Evolutionary conservation across 37 sponge, comb jelly and placozoan genomes (phyloP), one percentile per base, ranked within the genome.

Genomic region (Haliclona indistincta): DNA sequence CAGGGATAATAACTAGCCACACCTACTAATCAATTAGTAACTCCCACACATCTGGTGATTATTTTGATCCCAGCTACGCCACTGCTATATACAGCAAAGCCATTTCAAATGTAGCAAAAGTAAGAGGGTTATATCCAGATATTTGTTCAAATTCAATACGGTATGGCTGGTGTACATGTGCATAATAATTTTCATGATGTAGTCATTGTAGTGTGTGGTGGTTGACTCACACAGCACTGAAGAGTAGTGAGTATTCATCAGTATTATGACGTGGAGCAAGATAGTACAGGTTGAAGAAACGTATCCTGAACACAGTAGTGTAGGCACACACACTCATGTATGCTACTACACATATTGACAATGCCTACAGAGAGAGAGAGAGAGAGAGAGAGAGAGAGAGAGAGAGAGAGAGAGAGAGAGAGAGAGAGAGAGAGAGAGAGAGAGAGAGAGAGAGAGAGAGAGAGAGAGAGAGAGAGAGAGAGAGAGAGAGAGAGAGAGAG

Each of bases 321-420:
- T 98, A 98, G 32, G 96, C 88, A 79, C 99, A 98, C 33, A 92
- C 44, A 53, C 93, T 87, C 56, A 98, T 64, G 75, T 95, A 98
- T 47, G 88, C 96, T 56, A 98, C 90, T 3, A 85, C 58, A 0
- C 62, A 36, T 7, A 97, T 77, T 65, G 89, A 94, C 23, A 84
- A 45, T n/a, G 86, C 15, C 93, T 93, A 38, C 37, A 60, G 62
- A 60, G 62, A 60, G 62, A 60, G 62, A 60, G 26, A 60, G 26
- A 60, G 68, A 38, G 68, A 67, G 43, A 40, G 68, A 67, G 68
- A 35, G 68, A 35, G 68, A 67, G 68, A 35, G 68, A 67, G 68
- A 67, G 68, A 67, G 68, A 67, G 68, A 67, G 68, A 67, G 68
- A 67, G 68, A 67, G 68, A 67, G 68, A 67, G 68, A 67, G 68